These are phyloP conservation scores for Oedothorax gibbosus DNA, from an alignment of 1,140 invertebrate species.

Conservation along the genomic window DNA sequence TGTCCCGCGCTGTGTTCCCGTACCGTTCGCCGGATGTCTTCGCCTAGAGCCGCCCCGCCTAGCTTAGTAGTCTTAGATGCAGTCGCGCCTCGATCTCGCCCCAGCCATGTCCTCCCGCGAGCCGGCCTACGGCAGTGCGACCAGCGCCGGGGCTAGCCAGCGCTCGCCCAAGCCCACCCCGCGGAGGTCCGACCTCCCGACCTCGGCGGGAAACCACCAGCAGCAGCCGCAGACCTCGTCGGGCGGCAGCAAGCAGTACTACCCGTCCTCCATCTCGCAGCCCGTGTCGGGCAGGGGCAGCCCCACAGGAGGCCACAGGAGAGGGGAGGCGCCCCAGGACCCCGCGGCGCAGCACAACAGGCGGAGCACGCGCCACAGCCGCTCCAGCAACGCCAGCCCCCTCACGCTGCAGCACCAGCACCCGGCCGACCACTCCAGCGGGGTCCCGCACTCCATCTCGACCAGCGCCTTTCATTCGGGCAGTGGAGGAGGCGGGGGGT, in stretches of 20 bases:
- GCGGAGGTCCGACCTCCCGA: slow-evolving; percentile 30
- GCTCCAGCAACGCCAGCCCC: slow-evolving; percentile 64
- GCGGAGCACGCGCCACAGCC: slow-evolving; percentile 46
- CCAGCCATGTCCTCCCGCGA: slow-evolving; percentile 49
- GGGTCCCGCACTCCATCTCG: slow-evolving; percentile 59
- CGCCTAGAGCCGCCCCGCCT: slow-evolving; percentile 3
- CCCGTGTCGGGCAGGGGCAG: slow-evolving; percentile 59
- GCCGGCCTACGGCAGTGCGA: slow-evolving; percentile 28
- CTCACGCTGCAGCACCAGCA: slow-evolving; percentile 49
- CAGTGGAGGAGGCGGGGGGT: slow-evolving; percentile 56
- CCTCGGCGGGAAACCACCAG: slow-evolving; percentile 3
- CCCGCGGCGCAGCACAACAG: slow-evolving; percentile 7
- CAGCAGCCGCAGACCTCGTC: not conserved
- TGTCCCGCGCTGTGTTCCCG: not conserved
- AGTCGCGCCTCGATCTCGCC: slow-evolving; percentile 35
- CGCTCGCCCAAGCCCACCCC: slow-evolving; percentile 46
- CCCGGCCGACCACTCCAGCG: slow-evolving; percentile 22
- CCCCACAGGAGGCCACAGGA: slow-evolving; percentile 7
- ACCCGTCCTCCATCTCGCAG: slow-evolving; percentile 63
- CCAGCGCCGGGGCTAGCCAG: slow-evolving; percentile 43
- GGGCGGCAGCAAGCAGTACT: slow-evolving; percentile 39
- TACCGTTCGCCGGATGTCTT: slow-evolving; percentile 35
- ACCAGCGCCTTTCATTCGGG: slow-evolving; percentile 27
- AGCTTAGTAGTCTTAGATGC: slow-evolving; percentile 55
- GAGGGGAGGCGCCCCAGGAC: slow-evolving; percentile 4